Evolutionary conservation across 1,140 invertebrate genomes (phyloP).

Genomic region (Zaprionus ornatus): DNA sequence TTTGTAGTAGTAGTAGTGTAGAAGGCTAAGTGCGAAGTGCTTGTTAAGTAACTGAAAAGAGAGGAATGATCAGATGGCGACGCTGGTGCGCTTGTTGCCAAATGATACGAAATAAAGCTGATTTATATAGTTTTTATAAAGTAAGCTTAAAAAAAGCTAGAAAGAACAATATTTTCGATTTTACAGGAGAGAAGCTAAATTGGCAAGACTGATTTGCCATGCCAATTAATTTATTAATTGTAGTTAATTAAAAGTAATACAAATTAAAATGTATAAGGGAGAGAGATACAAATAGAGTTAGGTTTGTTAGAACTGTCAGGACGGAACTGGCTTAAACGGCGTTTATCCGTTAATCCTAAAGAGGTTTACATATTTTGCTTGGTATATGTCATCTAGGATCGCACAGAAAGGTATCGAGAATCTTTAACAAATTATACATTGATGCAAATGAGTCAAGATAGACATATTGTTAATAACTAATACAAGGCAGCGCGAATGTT

Average conservation of each 20-base stretch:
- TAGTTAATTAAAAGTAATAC: too few species aligned
- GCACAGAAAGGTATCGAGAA: background rate
- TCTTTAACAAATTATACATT: constrained; percentile 23
- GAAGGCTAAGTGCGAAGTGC: too few species aligned
- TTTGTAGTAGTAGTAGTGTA: background rate
- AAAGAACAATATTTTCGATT: too few species aligned
- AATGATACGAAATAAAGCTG: too few species aligned
- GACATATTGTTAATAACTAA: background rate
- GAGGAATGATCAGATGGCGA: too few species aligned
- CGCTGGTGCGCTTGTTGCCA: too few species aligned
- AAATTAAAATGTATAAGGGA: background rate
- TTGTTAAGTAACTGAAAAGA: too few species aligned
- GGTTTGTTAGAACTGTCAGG: background rate
- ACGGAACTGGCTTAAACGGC: background rate
- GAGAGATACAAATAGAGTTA: background rate
- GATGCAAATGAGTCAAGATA: background rate
- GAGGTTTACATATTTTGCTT: background rate
- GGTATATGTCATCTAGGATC: constrained; percentile 1
- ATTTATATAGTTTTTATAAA: too few species aligned
- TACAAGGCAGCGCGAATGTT: background rate
- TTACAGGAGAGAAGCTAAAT: too few species aligned
- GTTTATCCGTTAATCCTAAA: background rate
- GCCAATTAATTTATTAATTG: too few species aligned
- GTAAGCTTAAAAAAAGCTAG: too few species aligned
- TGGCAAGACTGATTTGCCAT: too few species aligned